A percentile compares a stretch with the other conserved stretches of the same genome.
These are phyloP conservation scores for Alentia gelatinosa DNA, from an alignment of 2,888 invertebrate species.

Conservation along the genomic window DNA sequence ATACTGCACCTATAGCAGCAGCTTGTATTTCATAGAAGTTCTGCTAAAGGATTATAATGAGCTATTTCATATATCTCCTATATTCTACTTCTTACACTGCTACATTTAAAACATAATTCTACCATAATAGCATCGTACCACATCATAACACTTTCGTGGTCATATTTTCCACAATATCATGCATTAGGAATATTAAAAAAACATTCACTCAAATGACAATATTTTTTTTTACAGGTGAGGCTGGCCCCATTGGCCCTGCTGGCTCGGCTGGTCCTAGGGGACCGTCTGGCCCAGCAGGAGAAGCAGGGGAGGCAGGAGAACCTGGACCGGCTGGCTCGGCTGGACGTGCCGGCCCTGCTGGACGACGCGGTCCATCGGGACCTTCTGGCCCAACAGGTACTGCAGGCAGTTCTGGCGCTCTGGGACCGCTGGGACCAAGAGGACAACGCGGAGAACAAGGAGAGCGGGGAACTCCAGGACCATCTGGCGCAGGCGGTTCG, in stretches of 20 bases:
- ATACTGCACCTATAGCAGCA: too few species aligned
- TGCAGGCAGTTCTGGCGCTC: constrained; percentile 11
- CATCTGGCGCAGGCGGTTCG: constrained; percentile 35
- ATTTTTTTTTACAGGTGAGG: not conserved
- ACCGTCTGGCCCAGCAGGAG: constrained; percentile 63
- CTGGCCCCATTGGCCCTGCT: constrained; percentile 54
- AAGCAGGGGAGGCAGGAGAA: constrained; percentile 39
- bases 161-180: too few species aligned
- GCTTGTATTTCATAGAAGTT: too few species aligned
- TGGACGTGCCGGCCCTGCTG: constrained; percentile 62
- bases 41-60: too few species aligned
- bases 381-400: constrained; percentile 38
- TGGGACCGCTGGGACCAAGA: constrained; percentile 56
- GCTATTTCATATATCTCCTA: too few species aligned
- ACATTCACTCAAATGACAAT: too few species aligned
- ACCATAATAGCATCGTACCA: too few species aligned
- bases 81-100: too few species aligned
- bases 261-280: constrained; percentile 58
- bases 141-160: too few species aligned
- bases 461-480: constrained; percentile 51
- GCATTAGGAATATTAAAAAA: too few species aligned
- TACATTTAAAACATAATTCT: too few species aligned
- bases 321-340: not conserved
- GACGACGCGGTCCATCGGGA: constrained; percentile 69
- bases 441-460: constrained; percentile 49